Percentiles rank a stretch among this genome's conserved stretches.
Conservation (phyloP, 2,113 vertebrate genomes). For the Anser brachyrhynchus region DNA sequence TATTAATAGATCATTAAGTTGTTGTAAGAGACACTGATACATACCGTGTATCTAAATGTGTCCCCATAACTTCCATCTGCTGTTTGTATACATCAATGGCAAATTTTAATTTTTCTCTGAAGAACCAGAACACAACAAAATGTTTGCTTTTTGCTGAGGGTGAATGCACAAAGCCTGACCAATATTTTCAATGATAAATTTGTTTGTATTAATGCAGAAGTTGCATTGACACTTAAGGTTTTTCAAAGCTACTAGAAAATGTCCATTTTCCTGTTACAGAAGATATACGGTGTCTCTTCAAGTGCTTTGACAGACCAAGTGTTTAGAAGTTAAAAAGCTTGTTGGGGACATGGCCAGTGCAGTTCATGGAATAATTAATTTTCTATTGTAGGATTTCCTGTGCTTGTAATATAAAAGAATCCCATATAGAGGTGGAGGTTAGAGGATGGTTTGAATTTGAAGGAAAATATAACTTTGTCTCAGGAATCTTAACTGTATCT, state of each 20-base stretch:
- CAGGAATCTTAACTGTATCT: neutral
- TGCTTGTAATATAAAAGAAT: neutral
- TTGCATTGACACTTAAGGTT: neutral
- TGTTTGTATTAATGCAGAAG: neutral
- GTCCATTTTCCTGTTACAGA: neutral
- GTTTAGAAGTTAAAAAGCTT: neutral
- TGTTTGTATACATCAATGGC: neutral
- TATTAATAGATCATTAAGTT: conserved; percentile 33
- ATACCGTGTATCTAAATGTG: neutral
- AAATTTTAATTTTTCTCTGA: neutral
- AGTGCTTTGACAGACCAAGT: neutral
- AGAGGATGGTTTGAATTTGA: neutral
- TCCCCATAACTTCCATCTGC: neutral
- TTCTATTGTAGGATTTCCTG: neutral
- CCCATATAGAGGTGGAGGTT: too few species aligned
- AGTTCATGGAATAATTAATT: neutral
- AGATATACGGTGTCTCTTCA: neutral
- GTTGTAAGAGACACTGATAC: conserved; percentile 12
- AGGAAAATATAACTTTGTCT: neutral
- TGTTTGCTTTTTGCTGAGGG: neutral
- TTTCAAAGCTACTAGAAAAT: neutral
- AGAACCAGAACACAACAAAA: neutral
- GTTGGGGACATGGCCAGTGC: neutral
- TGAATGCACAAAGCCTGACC: neutral
- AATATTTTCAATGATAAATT: neutral